A percentile compares a stretch with the other conserved stretches of the same genome.
Evolutionary conservation across 2,113 vertebrate genomes (phyloP).

Genomic region (Puffinus mauretanicus): DNA sequence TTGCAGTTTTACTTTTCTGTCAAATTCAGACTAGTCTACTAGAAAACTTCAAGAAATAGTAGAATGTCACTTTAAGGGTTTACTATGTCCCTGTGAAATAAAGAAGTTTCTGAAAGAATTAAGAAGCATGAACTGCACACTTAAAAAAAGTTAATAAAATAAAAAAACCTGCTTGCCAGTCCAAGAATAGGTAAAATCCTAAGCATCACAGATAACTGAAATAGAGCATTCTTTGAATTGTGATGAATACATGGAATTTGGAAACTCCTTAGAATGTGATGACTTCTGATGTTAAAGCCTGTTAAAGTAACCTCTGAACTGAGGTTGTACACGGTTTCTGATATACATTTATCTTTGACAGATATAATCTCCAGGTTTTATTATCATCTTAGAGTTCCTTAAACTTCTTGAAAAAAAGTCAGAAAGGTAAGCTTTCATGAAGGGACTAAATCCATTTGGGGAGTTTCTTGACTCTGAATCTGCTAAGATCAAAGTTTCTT

Average conservation of each 20-base stretch:
- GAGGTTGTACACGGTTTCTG: background rate
- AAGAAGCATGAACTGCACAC: background rate
- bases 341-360: slow-evolving; percentile 9
- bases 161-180: background rate
- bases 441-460: background rate
- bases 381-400: background rate
- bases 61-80: background rate
- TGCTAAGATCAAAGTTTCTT: background rate
- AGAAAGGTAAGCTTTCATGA: background rate
- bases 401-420: background rate
- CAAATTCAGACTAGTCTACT: background rate
- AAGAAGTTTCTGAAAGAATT: background rate
- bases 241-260: background rate
- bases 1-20: background rate
- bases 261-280: background rate
- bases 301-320: background rate
- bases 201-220: background rate
- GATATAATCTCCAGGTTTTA: background rate
- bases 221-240: background rate
- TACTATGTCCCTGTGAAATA: background rate
- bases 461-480: background rate
- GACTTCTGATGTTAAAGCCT: background rate
- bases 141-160: background rate
- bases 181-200: background rate
- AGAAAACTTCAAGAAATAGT: background rate